Percentiles rank a stretch among this genome's conserved stretches.
phyloP scores from a whole-genome alignment of 2,113 vertebrate genomes.

The Indicator indicator region DNA sequence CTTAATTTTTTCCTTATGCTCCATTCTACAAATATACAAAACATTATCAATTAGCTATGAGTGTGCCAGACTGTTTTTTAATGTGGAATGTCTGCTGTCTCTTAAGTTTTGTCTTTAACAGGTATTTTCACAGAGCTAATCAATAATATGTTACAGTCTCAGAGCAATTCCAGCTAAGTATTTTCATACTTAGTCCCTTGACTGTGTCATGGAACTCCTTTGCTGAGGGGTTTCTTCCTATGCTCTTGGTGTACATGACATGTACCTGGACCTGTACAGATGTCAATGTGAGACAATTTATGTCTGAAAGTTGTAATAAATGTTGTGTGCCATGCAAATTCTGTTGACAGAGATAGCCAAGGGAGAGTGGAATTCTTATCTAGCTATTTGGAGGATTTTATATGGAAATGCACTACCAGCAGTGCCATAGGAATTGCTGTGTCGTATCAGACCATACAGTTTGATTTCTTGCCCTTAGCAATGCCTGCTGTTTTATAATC shows the following conservation, averaged over 20 bases:
- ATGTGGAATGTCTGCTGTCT: background rate
- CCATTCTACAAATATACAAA: background rate
- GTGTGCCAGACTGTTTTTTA: background rate
- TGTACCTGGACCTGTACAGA: background rate
- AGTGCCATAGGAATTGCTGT: background rate
- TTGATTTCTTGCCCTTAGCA: slow-evolving; percentile 21
- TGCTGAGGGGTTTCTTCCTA: background rate
- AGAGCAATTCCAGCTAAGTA: background rate
- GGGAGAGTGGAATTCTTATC: background rate
- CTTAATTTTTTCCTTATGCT: slow-evolving; percentile 48
- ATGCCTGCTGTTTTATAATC: background rate
- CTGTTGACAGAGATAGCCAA: background rate
- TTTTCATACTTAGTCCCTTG: background rate
- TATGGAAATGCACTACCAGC: slow-evolving; percentile 13
- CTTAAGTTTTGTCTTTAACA: slow-evolving; percentile 31
- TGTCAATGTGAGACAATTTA: background rate
- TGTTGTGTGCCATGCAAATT: slow-evolving; percentile 1
- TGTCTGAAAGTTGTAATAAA: slow-evolving; percentile 17
- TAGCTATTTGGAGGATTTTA: background rate
- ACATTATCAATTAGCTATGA: background rate
- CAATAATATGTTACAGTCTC: background rate
- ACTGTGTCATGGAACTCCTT: background rate
- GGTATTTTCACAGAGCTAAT: background rate
- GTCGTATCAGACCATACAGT: background rate
- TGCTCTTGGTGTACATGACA: background rate